phyloP scores from a whole-genome alignment of 2,888 invertebrate genomes.

The Keiferia lycopersicella region DNA sequence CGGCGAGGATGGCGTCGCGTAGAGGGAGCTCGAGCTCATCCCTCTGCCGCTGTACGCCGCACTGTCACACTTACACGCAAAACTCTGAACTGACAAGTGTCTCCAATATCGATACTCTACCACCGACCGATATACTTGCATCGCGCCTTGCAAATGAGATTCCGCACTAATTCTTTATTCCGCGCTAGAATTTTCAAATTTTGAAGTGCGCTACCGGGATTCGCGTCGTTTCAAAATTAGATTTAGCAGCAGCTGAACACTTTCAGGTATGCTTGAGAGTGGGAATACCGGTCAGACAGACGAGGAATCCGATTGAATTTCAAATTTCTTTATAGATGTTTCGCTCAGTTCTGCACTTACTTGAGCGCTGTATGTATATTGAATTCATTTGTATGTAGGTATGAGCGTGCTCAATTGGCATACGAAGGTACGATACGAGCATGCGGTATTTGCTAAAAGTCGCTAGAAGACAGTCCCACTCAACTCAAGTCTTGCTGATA shows the following conservation, averaged over 20 bases:
- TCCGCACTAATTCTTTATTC: slow-evolving; percentile 49
- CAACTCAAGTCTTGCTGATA: slow-evolving; percentile 29
- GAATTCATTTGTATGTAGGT: slow-evolving; percentile 1
- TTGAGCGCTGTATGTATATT: background rate
- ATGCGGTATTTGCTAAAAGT: slow-evolving; percentile 34
- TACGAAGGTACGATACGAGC: background rate
- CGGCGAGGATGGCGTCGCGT: slow-evolving; percentile 30
- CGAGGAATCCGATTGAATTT: slow-evolving; percentile 65
- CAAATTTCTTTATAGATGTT: slow-evolving; percentile 43
- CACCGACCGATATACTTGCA: slow-evolving; percentile 48
- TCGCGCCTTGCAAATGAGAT: slow-evolving; percentile 60
- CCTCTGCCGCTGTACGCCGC: slow-evolving; percentile 8
- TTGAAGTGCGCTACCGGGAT: slow-evolving; percentile 43
- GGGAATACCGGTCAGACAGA: slow-evolving; percentile 60
- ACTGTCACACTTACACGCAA: slow-evolving; percentile 37
- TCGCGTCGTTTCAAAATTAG: slow-evolving; percentile 57
- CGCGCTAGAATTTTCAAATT: slow-evolving; percentile 35
- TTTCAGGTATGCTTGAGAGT: slow-evolving; percentile 55
- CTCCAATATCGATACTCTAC: slow-evolving; percentile 47
- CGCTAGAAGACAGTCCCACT: slow-evolving; percentile 32
- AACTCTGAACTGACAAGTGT: slow-evolving; percentile 51
- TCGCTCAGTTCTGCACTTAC: background rate
- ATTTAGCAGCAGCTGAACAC: slow-evolving; percentile 63
- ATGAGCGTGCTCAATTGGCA: background rate
- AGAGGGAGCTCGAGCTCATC: slow-evolving; percentile 34